A percentile compares a stretch with the other conserved stretches of the same genome.
Evolutionary conservation across 2,888 invertebrate species (phyloP).

Genomic region (Patella caerulea): DNA sequence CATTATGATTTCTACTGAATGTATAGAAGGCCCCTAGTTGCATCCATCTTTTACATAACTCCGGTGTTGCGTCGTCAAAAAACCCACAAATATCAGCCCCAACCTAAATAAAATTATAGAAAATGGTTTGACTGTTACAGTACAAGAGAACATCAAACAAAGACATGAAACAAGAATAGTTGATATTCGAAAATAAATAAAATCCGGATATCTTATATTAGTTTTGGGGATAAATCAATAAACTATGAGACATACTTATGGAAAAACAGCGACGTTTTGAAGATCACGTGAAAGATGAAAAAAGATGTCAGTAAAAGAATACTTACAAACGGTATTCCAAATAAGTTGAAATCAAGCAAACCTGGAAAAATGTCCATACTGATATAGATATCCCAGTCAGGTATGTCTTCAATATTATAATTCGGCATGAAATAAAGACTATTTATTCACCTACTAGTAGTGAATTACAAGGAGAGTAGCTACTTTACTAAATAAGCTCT

Average conservation of each 20-base stretch:
- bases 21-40: conserved; percentile 67
- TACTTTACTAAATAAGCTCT: too few species aligned
- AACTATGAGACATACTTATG: too few species aligned
- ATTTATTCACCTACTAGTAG: too few species aligned
- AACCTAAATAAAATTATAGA: conserved; percentile 41
- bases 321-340: conserved; percentile 82
- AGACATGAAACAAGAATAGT: conserved; percentile 41
- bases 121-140: not conserved
- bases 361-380: conserved; percentile 28
- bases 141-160: conserved; percentile 44
- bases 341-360: conserved; percentile 80
- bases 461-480: too few species aligned
- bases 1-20: conserved; percentile 64
- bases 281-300: too few species aligned
- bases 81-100: conserved; percentile 69
- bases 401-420: too few species aligned
- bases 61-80: conserved; percentile 48
- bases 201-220: too few species aligned
- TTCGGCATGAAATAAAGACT: too few species aligned
- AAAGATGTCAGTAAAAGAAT: not conserved
- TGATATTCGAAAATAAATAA: too few species aligned
- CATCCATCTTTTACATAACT: conserved; percentile 65
- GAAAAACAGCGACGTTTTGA: too few species aligned
- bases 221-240: too few species aligned
- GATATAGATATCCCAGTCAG: not conserved